These are phyloP conservation scores for Pongo pygmaeus DNA, from an alignment of 2,113 vertebrate species.

Conservation along the genomic window DNA sequence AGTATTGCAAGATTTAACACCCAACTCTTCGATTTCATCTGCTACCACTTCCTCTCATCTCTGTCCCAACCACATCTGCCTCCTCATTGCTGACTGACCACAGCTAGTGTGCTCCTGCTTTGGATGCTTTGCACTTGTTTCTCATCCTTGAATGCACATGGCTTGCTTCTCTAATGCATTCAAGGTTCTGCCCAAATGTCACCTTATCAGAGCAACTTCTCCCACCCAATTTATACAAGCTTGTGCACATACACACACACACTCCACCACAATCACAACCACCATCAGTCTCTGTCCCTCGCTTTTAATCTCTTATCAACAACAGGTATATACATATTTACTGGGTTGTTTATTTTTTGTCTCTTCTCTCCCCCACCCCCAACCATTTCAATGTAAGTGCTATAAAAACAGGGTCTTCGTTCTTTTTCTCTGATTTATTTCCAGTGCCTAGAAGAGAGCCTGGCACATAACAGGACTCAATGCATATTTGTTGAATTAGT, in stretches of 20 bases:
- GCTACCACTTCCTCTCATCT: too few relatives aligned
- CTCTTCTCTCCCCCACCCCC: not conserved
- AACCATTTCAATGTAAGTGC: not conserved
- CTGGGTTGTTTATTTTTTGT: not conserved
- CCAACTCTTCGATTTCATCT: too few relatives aligned
- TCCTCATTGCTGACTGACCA: too few relatives aligned
- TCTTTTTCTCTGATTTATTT: not conserved
- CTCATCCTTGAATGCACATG: too few relatives aligned
- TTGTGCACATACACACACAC: not conserved
- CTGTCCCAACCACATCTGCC: too few relatives aligned
- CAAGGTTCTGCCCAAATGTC: too few relatives aligned
- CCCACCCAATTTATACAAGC: not conserved
- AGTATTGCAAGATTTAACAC: too few relatives aligned
- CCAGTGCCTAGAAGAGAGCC: not conserved
- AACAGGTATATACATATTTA: not conserved
- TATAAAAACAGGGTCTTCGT: not conserved
- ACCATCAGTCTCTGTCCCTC: not conserved
- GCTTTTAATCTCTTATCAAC: not conserved
- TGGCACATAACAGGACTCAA: not conserved
- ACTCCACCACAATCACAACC: not conserved
- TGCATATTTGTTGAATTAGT: not conserved
- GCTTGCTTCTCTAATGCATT: too few relatives aligned
- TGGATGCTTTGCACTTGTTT: too few relatives aligned
- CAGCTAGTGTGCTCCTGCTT: too few relatives aligned
- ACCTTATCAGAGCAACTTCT: not conserved